phyloP scores from a whole-genome alignment of 2,113 vertebrate genomes.

The Chitala chitala region DNA sequence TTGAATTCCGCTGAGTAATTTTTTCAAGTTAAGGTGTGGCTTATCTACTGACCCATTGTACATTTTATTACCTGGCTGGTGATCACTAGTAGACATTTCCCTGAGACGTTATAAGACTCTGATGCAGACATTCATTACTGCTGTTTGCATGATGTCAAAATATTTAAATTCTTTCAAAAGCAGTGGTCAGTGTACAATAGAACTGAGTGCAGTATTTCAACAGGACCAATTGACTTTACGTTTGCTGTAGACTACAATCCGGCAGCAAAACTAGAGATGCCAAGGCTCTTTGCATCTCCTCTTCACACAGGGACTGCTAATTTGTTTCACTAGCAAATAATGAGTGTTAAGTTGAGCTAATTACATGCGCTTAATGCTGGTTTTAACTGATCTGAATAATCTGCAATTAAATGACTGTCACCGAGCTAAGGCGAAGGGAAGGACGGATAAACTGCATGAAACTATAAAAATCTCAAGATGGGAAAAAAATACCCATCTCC shows the following conservation, averaged over 20 bases:
- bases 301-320: slow-evolving; percentile 12
- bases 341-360: slow-evolving; percentile 26
- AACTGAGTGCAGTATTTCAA: too few species aligned
- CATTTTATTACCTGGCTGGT: too few species aligned
- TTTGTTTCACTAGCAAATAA: slow-evolving; percentile 25
- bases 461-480: not conserved
- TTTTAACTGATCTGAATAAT: slow-evolving; percentile 33
- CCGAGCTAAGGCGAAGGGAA: not conserved
- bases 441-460: not conserved
- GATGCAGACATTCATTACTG: too few species aligned
- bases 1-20: too few species aligned
- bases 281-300: not conserved
- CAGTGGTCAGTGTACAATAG: too few species aligned
- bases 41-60: too few species aligned
- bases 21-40: too few species aligned
- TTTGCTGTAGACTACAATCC: not conserved
- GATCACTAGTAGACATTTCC: too few species aligned
- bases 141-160: too few species aligned
- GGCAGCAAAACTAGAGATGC: not conserved
- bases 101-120: too few species aligned
- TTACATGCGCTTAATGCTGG: slow-evolving; percentile 24
- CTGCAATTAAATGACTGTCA: slow-evolving; percentile 28
- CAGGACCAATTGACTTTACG: too few species aligned
- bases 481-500: not conserved
- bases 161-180: too few species aligned